These are phyloP conservation scores for Palythoa caribaeorum DNA, from an alignment of 92 coral and sea anemone genomes.

Conservation along the genomic window DNA sequence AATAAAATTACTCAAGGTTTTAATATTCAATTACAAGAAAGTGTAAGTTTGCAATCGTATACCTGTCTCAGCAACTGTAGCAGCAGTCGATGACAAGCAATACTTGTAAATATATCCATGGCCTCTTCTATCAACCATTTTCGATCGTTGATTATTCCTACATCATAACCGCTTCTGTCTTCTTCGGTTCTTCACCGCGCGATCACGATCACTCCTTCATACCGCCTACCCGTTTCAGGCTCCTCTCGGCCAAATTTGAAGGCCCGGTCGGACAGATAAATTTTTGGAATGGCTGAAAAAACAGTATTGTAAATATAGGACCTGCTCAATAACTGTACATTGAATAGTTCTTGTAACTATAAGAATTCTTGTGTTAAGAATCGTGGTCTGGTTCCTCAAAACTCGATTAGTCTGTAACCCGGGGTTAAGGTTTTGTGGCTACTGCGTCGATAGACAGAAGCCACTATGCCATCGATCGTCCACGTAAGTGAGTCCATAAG, in stretches of 20 bases:
- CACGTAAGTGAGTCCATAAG: no score
- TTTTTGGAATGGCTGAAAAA: no score
- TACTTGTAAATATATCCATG: conserved; percentile 88
- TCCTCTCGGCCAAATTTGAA: conserved; percentile 29
- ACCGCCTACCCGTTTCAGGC: conserved; percentile 25
- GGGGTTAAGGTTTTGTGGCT: no score
- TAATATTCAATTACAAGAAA: neutral
- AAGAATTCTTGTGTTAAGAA: no score
- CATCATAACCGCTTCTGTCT: neutral
- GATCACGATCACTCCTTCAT: conserved; percentile 5
- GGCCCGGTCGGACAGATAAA: neutral
- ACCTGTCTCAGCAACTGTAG: conserved; percentile 99
- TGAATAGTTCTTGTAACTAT: no score
- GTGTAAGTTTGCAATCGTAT: neutral
- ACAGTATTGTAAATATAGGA: no score
- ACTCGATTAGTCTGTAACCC: no score
- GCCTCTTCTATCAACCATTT: conserved; percentile 21
- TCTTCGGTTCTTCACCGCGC: neutral
- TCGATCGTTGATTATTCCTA: neutral
- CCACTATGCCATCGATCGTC: no score
- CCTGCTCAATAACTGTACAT: no score
- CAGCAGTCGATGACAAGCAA: conserved; percentile 90
- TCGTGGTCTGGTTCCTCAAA: no score
- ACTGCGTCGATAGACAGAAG: no score
- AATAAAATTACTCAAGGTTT: neutral